Percentiles rank a stretch among this genome's conserved stretches.
These are phyloP conservation scores for Monodelphis domestica DNA, from an alignment of 2,797 vertebrate genomes.

Conservation along the genomic window DNA sequence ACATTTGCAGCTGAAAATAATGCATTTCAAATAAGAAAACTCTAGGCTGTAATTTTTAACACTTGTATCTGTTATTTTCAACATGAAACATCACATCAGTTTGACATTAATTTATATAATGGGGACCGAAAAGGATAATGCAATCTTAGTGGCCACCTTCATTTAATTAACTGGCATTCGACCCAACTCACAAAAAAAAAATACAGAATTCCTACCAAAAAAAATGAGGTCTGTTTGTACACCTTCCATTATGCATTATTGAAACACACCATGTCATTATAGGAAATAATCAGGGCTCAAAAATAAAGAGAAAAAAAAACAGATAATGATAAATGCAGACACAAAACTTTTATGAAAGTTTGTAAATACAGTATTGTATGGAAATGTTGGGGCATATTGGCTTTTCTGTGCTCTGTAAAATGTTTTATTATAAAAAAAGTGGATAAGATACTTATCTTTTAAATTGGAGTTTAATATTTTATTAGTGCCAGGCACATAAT, in stretches of 20 bases:
- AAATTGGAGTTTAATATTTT: constrained; percentile 95
- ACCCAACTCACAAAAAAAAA: constrained; percentile 79
- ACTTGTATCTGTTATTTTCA: constrained; percentile 87
- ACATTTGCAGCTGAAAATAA: constrained; percentile 84
- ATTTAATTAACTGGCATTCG: constrained; percentile 85
- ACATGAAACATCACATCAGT: constrained; percentile 83
- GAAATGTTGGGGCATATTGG: constrained; percentile 88
- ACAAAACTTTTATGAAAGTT: constrained; percentile 87
- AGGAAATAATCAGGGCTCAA: constrained; percentile 79
- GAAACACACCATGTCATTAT: constrained; percentile 81
- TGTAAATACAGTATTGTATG: constrained; percentile 90
- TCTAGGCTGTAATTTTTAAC: constrained; percentile 85
- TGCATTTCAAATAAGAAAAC: constrained; percentile 84
- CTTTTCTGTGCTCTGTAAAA: constrained; percentile 86
- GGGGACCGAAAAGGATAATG: constrained; percentile 83
- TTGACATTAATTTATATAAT: constrained; percentile 89
- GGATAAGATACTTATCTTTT: constrained; percentile 91
- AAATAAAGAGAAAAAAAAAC: constrained; percentile 57
- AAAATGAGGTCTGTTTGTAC: constrained; percentile 80
- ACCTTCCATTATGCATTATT: constrained; percentile 84
- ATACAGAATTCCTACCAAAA: constrained; percentile 16
- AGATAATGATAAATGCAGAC: constrained; percentile 81
- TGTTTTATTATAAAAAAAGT: constrained; percentile 91
- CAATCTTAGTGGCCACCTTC: constrained; percentile 83
- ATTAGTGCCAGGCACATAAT: constrained; percentile 91